Evolutionary conservation across 2,797 vertebrate species (phyloP).

Genomic region (Coluber constrictor): DNA sequence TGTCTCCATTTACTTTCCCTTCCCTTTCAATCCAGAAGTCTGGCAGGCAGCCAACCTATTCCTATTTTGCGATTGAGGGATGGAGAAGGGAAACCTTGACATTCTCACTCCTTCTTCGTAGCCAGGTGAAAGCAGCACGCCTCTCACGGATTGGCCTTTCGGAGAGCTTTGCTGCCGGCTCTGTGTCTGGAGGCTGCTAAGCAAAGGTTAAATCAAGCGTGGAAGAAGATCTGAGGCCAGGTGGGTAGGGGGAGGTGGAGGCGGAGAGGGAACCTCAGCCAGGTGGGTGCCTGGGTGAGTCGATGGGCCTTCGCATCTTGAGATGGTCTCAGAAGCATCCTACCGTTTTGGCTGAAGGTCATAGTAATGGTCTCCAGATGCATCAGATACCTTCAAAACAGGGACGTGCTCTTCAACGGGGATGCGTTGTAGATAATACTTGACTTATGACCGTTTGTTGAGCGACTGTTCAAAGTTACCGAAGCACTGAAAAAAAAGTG

Average conservation of each 20-base stretch:
- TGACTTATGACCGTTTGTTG: too few relatives aligned
- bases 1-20: neutral
- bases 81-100: neutral
- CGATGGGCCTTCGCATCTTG: neutral
- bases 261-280: neutral
- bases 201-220: constrained; percentile 2
- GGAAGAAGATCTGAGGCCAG: neutral
- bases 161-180: neutral
- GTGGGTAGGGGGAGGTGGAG: neutral
- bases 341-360: neutral
- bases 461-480: too few relatives aligned
- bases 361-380: neutral
- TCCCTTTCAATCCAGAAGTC: neutral
- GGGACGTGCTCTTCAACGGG: neutral
- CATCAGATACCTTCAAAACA: too few relatives aligned
- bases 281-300: neutral
- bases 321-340: neutral
- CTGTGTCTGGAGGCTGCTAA: neutral
- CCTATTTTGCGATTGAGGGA: neutral
- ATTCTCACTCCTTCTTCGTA: neutral
- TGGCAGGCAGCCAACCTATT: neutral
- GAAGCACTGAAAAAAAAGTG: too few relatives aligned
- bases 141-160: neutral
- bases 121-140: neutral
- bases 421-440: neutral